Percentiles rank a stretch among this genome's conserved stretches.
phyloP scores from a whole-genome alignment of 1,140 invertebrate species.

The Eulimnadia texana region DNA sequence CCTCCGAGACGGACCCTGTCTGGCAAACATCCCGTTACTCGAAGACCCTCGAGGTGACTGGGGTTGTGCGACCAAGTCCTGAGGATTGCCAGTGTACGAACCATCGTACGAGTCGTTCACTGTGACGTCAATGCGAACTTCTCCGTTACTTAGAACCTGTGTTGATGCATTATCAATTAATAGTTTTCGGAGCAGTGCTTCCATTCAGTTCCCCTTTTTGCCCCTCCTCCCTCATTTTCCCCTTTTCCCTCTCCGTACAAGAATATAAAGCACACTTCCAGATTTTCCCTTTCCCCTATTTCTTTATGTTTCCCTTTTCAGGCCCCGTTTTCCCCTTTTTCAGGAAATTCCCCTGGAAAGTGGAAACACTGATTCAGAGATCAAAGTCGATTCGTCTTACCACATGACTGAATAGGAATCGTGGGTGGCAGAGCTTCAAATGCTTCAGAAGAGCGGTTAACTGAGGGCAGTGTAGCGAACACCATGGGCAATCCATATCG shows the following conservation, averaged over 20 bases:
- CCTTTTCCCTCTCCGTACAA: no score
- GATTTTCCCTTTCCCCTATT: no score
- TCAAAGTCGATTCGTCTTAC: no score
- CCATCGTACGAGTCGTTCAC: slow-evolving; percentile 92
- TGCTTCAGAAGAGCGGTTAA: slow-evolving; percentile 84
- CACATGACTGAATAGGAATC: slow-evolving; percentile 84
- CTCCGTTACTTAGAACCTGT: background rate
- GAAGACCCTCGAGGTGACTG: slow-evolving; percentile 30
- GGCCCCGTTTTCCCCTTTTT: no score
- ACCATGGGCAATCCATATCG: slow-evolving; percentile 89
- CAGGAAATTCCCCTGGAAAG: no score
- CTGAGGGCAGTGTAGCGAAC: slow-evolving; percentile 70
- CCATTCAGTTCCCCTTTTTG: background rate
- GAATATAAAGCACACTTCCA: no score
- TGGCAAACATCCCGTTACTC: slow-evolving; percentile 35
- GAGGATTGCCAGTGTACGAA: slow-evolving; percentile 86
- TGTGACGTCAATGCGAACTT: slow-evolving; percentile 68
- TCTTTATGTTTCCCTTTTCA: no score
- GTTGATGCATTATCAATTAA: no score
- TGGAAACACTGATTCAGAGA: no score
- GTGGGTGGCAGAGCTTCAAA: slow-evolving; percentile 78
- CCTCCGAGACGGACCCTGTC: slow-evolving; percentile 66
- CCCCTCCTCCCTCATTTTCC: no score
- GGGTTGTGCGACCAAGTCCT: slow-evolving; percentile 64
- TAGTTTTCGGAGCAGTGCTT: no score